Percentiles rank a stretch among this genome's conserved stretches.
Conservation (phyloP, 2,113 vertebrate genomes). For the Sander vitreus region DNA sequence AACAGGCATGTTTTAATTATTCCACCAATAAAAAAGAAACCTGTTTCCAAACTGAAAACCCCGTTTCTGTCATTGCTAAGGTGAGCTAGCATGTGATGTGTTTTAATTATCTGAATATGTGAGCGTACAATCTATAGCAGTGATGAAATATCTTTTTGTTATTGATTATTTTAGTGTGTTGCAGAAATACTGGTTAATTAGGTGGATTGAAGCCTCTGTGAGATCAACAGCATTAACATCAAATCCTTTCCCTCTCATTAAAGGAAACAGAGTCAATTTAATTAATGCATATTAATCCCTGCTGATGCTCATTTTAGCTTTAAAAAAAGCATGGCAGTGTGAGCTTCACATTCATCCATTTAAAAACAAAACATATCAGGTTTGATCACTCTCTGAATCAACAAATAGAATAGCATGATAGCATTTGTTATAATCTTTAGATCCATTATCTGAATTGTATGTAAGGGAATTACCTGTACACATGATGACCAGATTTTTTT, state of each 20-base stretch:
- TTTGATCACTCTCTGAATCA: conserved; percentile 62
- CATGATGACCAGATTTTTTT: conserved; percentile 21
- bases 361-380: conserved; percentile 41
- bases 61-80: conserved; percentile 32
- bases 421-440: conserved; percentile 50
- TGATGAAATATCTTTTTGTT: conserved; percentile 82
- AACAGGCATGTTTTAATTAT: conserved; percentile 61
- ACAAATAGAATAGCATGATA: conserved; percentile 19
- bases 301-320: conserved; percentile 94
- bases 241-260: conserved; percentile 97
- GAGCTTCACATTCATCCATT: conserved; percentile 66
- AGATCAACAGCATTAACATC: conserved; percentile 94
- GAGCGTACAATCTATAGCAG: conserved; percentile 52
- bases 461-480: conserved; percentile 38
- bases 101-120: conserved; percentile 71
- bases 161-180: conserved; percentile 91
- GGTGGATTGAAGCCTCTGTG: conserved; percentile 90
- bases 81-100: conserved; percentile 35
- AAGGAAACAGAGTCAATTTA: conserved; percentile 95
- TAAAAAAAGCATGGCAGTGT: conserved; percentile 76
- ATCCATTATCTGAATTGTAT: conserved; percentile 55
- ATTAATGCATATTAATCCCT: conserved; percentile 98
- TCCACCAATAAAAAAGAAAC: conserved; percentile 21
- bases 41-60: conserved; percentile 43
- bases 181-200: conserved; percentile 93